Evolutionary conservation across 2,113 vertebrate species (phyloP).

Genomic region (Coreoperca whiteheadi): DNA sequence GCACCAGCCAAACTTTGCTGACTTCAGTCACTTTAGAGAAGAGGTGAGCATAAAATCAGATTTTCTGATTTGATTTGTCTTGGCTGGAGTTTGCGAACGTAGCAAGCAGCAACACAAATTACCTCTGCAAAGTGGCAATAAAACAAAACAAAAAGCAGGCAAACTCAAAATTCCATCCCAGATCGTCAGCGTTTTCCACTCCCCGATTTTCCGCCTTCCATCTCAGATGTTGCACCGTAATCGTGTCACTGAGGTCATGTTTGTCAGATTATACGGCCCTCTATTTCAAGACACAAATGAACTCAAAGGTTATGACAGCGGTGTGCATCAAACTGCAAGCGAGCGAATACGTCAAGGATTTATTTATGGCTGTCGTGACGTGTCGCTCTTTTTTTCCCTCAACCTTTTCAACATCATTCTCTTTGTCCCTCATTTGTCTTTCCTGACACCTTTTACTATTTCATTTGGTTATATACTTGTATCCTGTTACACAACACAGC

Average conservation of each 20-base stretch:
- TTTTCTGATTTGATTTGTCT: background rate
- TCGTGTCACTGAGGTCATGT: conserved; percentile 14
- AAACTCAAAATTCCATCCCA: background rate
- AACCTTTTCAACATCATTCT: background rate
- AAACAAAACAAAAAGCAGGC: background rate
- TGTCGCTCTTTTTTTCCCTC: background rate
- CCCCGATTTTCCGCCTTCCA: background rate
- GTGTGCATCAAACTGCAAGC: conserved; percentile 24
- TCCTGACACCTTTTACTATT: conserved; percentile 11
- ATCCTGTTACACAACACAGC: background rate
- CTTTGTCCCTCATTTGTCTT: conserved; percentile 37
- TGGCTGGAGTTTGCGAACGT: background rate
- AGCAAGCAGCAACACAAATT: background rate
- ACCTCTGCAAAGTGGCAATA: background rate
- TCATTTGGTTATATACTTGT: background rate
- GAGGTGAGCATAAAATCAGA: conserved; percentile 69
- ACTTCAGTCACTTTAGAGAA: conserved; percentile 85
- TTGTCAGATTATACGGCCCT: conserved; percentile 22
- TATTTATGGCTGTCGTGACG: conserved; percentile 33
- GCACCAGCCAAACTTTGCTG: conserved; percentile 79
- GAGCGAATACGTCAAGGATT: background rate
- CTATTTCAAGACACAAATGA: conserved; percentile 35
- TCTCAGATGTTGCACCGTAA: conserved; percentile 14
- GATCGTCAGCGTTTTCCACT: background rate
- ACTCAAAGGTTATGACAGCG: conserved; percentile 22